A percentile compares a stretch with the other conserved stretches of the same genome.
These are phyloP conservation scores for Drymonia ruficornis DNA, from an alignment of 2,888 invertebrate species.

Conservation along the genomic window DNA sequence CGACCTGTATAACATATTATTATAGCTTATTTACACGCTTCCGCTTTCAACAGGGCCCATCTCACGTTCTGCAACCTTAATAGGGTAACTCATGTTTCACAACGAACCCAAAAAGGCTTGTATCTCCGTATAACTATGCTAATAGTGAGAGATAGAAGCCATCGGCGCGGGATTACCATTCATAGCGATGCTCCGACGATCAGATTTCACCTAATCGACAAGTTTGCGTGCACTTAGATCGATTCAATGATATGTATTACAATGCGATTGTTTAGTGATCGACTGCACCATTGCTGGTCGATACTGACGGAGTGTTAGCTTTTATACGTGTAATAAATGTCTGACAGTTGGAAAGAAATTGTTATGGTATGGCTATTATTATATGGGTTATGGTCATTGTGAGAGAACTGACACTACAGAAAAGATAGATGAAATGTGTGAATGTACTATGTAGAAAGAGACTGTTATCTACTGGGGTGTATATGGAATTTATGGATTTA, in stretches of 20 bases:
- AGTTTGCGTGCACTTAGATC: slow-evolving; percentile 30
- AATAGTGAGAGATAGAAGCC: slow-evolving; percentile 21
- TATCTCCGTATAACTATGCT: slow-evolving; percentile 18
- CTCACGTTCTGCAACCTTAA: slow-evolving; percentile 15
- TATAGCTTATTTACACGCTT: background rate
- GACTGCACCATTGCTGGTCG: slow-evolving; percentile 2
- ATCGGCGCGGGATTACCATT: slow-evolving; percentile 30
- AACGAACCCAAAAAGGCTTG: slow-evolving; percentile 8
- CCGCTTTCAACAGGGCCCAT: background rate
- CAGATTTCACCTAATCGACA: slow-evolving; percentile 45
- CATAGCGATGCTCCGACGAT: slow-evolving; percentile 27
- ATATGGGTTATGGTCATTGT: background rate
- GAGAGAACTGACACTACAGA: too few relatives aligned
- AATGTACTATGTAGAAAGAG: too few relatives aligned
- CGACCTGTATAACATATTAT: background rate
- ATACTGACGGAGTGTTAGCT: background rate
- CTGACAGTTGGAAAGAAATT: background rate
- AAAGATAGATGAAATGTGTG: too few relatives aligned
- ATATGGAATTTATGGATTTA: too few relatives aligned
- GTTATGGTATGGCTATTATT: background rate
- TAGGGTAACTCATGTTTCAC: slow-evolving; percentile 20
- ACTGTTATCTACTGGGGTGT: too few relatives aligned
- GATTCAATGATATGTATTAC: slow-evolving; percentile 39
- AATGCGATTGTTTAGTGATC: slow-evolving; percentile 26
- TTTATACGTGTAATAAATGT: background rate